Conservation (phyloP, 2,888 invertebrate species). For the Sisyra terminalis region DNA sequence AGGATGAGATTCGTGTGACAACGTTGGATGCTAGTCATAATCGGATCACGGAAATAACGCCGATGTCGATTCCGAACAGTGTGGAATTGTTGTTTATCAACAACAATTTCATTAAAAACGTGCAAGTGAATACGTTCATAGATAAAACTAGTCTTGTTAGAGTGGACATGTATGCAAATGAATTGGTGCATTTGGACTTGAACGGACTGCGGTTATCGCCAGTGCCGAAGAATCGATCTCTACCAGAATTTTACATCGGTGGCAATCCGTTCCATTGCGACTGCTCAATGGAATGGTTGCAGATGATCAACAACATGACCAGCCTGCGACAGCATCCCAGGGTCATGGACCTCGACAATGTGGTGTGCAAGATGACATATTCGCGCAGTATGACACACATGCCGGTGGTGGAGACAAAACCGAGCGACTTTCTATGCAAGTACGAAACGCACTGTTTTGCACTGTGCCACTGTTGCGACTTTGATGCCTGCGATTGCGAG, state of each 20-base stretch:
- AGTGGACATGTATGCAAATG: conserved; percentile 82
- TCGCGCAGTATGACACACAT: conserved; percentile 62
- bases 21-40: conserved; percentile 84
- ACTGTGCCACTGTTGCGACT: conserved; percentile 90
- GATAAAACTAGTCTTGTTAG: conserved; percentile 71
- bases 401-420: conserved; percentile 56
- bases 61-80: conserved; percentile 77
- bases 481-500: conserved; percentile 91
- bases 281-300: conserved; percentile 92
- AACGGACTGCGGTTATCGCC: conserved; percentile 64
- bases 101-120: conserved; percentile 68
- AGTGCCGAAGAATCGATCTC: conserved; percentile 50
- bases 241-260: conserved; percentile 81
- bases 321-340: conserved; percentile 68
- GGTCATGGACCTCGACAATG: conserved; percentile 76
- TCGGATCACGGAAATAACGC: conserved; percentile 62
- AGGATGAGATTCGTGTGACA: conserved; percentile 64
- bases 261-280: conserved; percentile 91
- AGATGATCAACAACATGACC: conserved; percentile 74
- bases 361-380: conserved; percentile 75
- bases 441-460: conserved; percentile 90
- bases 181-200: conserved; percentile 64
- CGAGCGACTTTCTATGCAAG: conserved; percentile 78
- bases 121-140: conserved; percentile 72
- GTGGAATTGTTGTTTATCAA: conserved; percentile 78